Base-by-base conservation (phyloP, 2,113 vertebrate genomes). In the Panthera leo region DNA sequence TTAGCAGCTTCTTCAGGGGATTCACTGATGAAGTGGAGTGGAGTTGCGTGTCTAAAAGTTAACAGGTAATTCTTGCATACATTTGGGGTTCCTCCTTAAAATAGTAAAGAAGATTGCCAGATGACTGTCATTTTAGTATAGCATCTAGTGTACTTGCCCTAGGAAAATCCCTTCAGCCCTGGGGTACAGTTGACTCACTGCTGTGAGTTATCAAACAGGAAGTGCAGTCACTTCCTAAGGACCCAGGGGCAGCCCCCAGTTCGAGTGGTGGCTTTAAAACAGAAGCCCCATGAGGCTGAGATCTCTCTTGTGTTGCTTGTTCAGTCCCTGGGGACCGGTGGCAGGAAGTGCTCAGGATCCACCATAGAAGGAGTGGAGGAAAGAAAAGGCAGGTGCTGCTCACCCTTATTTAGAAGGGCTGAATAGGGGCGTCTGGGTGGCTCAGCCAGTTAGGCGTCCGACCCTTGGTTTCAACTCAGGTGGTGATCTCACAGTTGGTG, bases 161-260 rank as follows among this genome's bases (percentile, higher is more conserved):
- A n/a, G 91, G 92, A 92, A 96, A 98, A 95, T 83, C 91, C 82
- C 85, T 71, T 82, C 45, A 85, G 80, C 31, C 61, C 15, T 63
- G 65, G 65, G 29, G 63, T 95, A 45, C 29, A 45, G 51, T 34
- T 16, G 29, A 58, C 31, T 65, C 48, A n/a, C 51, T 65, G 45
- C 4, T 71, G 2, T 27, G 73, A n/a, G 8, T 96, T 83, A 34
- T 76, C 21, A 19, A 25, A 55, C 82, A 85, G 82, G 70, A 97
- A 96, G 34, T 13, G 1, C 36, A 63, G 53, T 70, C 23, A 63
- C 19, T 89, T 97, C 89, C 87, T 79, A 55, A 34, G 42, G 71
- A 73, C 63, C 29, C 21, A 2, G 27, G 70, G 14, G 3, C 42
- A 67, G 94, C 29, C 14, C 53, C 85, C 18, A 10, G n/a, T n/a